Evolutionary conservation across 2,113 vertebrate species (phyloP).

Genomic region (Erythrocebus patas): DNA sequence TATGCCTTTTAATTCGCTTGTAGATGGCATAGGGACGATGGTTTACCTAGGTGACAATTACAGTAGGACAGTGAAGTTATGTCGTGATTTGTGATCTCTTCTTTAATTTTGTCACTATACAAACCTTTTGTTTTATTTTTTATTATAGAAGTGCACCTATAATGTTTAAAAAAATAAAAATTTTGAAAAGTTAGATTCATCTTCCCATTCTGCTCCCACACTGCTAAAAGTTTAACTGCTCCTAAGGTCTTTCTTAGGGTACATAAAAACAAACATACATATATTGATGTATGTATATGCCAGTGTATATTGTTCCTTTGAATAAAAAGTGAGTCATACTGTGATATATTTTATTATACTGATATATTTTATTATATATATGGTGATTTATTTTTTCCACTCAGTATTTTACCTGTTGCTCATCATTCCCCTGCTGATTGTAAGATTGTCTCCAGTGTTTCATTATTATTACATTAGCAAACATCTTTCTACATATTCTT

Average conservation of each 20-base stretch:
- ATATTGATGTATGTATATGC: background rate
- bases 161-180: background rate
- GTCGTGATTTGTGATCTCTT: background rate
- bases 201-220: background rate
- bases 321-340: background rate
- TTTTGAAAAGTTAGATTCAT: background rate
- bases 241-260: background rate
- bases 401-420: background rate
- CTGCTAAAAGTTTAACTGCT: background rate
- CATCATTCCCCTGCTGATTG: background rate
- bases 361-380: background rate
- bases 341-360: background rate
- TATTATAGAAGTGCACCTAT: background rate
- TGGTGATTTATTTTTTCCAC: background rate
- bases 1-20: background rate
- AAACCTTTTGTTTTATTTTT: constrained; percentile 2
- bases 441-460: background rate
- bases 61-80: constrained; percentile 3
- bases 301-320: background rate
- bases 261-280: background rate
- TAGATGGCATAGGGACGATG: background rate
- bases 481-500: background rate
- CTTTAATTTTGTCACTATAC: background rate
- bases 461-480: background rate
- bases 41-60: background rate